These are phyloP conservation scores for Plodia interpunctella DNA, from an alignment of 1,140 invertebrate species.

Conservation along the genomic window DNA sequence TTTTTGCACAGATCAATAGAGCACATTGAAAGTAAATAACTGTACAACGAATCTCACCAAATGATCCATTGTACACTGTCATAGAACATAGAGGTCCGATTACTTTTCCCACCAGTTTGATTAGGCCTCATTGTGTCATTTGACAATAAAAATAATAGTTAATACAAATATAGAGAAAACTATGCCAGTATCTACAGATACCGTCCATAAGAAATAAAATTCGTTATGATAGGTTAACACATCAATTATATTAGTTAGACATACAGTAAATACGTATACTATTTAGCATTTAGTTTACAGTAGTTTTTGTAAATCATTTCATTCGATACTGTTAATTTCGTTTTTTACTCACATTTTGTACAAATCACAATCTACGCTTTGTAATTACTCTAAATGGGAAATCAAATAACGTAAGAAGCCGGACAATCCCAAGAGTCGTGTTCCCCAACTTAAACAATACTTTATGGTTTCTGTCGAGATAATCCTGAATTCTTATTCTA, in stretches of 20 bases:
- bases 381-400: background rate
- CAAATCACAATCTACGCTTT: background rate
- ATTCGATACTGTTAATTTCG: too few relatives aligned
- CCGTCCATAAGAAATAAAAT: too few relatives aligned
- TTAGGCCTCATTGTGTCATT: background rate
- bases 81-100: background rate
- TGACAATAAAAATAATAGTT: conserved; percentile 11
- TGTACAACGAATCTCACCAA: conserved; percentile 6
- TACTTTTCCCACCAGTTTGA: background rate
- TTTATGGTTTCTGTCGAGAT: conserved; percentile 10
- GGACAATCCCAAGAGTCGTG: conserved; percentile 2
- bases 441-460: conserved; percentile 15
- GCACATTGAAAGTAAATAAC: background rate
- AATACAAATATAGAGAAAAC: too few relatives aligned
- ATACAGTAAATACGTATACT: too few relatives aligned
- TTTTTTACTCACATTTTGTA: background rate
- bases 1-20: background rate
- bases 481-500: conserved; percentile 13
- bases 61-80: conserved; percentile 15
- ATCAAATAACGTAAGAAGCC: background rate
- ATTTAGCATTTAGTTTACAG: too few relatives aligned
- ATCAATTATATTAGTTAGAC: too few relatives aligned
- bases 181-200: too few relatives aligned
- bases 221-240: too few relatives aligned
- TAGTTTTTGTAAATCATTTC: too few relatives aligned